Base-by-base conservation (phyloP, 1,140 invertebrate species). In the Listronotus bonariensis region DNA sequence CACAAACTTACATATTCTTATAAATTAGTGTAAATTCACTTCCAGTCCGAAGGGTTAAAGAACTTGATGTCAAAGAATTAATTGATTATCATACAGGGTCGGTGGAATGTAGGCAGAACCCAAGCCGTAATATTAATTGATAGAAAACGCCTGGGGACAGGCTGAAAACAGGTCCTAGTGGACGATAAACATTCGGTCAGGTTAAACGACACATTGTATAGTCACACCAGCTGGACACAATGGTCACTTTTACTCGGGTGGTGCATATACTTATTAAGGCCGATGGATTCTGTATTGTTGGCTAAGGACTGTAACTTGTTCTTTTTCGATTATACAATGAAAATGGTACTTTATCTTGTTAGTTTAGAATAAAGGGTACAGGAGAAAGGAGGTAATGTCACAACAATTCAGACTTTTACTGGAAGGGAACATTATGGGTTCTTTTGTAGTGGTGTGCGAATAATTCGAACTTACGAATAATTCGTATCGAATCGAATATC, bases 11-110 rank as follows among this genome's bases (percentile, higher is more conserved):
- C 20, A 26, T 26, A 5, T 26, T 26, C 1, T 26, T 26, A 26
- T 26, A 26, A 26, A 26, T 26, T 26, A 26, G 20, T 26, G 1
- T 26, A 3, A 26, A 26, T 26, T 26, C 5, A 26, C 20, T 36
- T 36, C 7, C 34, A 36, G 34, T 36, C 42, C 36, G 40, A 10
- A 60, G 57, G 57, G 57, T 60, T 49, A 60, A 60, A 18, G 57
- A 60, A 49, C 57, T 51, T 60, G 49, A 20, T 32, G 57, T 60
- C 57, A 60, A 46, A 31, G 18, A n/a, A 49, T 60, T 60, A 60
- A 60, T 60, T 60, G 57, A 60, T 60, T 62, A 62, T 62, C 49
- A 54, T 62, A 54, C 49, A 54, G 59, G 59, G 59, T 36, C 59
- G 51, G 36, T 53, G 59, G 59, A 62, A 62, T 62, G 59, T 62